Evolutionary conservation across 2,113 vertebrate genomes (phyloP).

Genomic region (Chunga burmeisteri): DNA sequence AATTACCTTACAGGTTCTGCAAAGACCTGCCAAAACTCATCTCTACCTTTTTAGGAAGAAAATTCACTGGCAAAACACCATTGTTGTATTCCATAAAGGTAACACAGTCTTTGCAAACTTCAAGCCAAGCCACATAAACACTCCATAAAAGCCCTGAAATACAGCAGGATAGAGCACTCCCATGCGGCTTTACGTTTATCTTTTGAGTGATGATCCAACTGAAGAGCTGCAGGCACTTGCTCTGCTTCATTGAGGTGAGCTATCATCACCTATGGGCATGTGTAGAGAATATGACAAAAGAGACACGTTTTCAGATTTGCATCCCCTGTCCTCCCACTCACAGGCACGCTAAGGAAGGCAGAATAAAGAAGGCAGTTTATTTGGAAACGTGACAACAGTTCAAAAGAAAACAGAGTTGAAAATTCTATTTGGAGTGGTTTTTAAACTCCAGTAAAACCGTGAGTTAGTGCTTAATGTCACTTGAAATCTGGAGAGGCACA

Average conservation of each 20-base stretch:
- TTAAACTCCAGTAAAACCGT: background rate
- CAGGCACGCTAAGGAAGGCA: background rate
- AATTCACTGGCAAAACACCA: background rate
- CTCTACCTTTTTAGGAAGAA: background rate
- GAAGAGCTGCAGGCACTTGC: background rate
- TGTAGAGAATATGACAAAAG: background rate
- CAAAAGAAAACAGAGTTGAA: background rate
- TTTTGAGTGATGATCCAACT: background rate
- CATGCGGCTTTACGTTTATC: rapidly evolving
- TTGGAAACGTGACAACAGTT: background rate
- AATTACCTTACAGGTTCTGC: background rate
- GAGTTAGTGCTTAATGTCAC: background rate
- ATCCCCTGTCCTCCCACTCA: background rate
- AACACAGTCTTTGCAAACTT: background rate
- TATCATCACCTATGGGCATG: background rate
- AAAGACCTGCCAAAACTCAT: background rate
- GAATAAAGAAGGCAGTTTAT: background rate
- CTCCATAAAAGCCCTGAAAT: background rate
- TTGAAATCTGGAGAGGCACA: background rate
- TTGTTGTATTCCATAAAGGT: background rate
- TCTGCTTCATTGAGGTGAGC: background rate
- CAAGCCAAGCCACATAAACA: background rate
- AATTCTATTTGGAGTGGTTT: background rate
- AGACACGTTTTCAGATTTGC: background rate
- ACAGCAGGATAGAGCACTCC: background rate